Evolutionary conservation across 2,797 vertebrate species (phyloP).

Genomic region (Spea hammondii): DNA sequence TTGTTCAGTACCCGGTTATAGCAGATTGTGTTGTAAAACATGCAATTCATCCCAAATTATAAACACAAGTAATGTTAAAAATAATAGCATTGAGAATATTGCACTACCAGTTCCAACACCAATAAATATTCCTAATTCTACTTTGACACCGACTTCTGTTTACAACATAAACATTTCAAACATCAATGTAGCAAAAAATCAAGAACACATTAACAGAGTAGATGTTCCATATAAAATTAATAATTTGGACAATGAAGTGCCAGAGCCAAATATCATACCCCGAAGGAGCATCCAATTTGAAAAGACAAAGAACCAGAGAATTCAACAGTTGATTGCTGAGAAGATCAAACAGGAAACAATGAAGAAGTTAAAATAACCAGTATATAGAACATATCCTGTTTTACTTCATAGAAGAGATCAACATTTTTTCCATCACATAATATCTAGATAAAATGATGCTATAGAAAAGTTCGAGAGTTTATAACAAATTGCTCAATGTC

Average conservation of each 20-base stretch:
- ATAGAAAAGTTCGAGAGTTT: background rate
- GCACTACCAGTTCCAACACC: slow-evolving; percentile 57
- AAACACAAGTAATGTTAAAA: slow-evolving; percentile 56
- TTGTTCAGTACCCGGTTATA: slow-evolving; percentile 84
- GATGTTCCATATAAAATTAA: slow-evolving; percentile 72
- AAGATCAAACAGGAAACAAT: slow-evolving; percentile 76
- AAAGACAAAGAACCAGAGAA: slow-evolving; percentile 90
- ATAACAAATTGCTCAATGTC: background rate
- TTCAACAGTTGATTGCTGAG: slow-evolving; percentile 90
- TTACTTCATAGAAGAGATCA: background rate
- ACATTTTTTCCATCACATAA: background rate
- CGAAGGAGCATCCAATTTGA: slow-evolving; percentile 77
- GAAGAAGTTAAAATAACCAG: slow-evolving; percentile 66
- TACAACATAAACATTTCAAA: slow-evolving; percentile 51
- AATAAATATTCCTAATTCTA: slow-evolving; percentile 49
- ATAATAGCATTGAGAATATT: slow-evolving; percentile 69
- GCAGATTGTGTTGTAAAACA: slow-evolving; percentile 89
- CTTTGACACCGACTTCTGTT: background rate
- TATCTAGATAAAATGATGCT: background rate
- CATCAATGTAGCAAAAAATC: slow-evolving; percentile 67
- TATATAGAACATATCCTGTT: background rate
- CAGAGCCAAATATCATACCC: slow-evolving; percentile 82
- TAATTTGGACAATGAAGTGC: slow-evolving; percentile 71
- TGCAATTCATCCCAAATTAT: slow-evolving; percentile 66
- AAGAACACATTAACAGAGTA: slow-evolving; percentile 79